Percentiles rank a stretch among this genome's conserved stretches.
phyloP scores from a whole-genome alignment of 1,140 invertebrate species.

The Neomicropteryx cornuta region DNA sequence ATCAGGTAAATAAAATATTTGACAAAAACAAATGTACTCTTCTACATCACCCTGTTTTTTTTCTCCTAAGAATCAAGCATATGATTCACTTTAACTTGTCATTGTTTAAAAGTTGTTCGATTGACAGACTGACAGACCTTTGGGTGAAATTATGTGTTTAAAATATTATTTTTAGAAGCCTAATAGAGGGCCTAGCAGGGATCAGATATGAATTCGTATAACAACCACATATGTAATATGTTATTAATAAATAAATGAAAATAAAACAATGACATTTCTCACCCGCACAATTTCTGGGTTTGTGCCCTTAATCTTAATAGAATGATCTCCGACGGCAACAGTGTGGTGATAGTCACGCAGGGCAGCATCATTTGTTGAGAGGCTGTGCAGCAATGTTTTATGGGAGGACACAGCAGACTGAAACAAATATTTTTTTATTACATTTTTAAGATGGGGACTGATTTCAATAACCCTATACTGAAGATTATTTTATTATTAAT shows the following conservation, averaged over 20 bases:
- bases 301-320: slow-evolving; percentile 72
- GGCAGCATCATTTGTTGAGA: slow-evolving; percentile 71
- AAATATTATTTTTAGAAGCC: background rate
- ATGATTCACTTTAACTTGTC: too few species aligned
- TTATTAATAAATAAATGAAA: slow-evolving; percentile 3
- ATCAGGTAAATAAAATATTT: too few species aligned
- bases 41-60: too few species aligned
- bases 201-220: background rate
- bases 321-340: slow-evolving; percentile 66
- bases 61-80: too few species aligned
- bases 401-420: slow-evolving; percentile 22
- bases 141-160: background rate
- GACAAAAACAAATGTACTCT: too few species aligned
- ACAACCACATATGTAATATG: slow-evolving; percentile 6
- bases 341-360: slow-evolving; percentile 80
- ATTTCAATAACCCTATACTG: slow-evolving; percentile 22
- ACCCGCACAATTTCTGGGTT: slow-evolving; percentile 76
- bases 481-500: slow-evolving; percentile 15
- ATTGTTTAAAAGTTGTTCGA: background rate
- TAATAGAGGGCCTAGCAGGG: background rate
- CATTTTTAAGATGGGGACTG: background rate
- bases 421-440: slow-evolving; percentile 1
- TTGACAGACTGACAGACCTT: background rate
- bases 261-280: slow-evolving; percentile 19
- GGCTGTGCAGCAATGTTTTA: slow-evolving; percentile 56